Evolutionary conservation across 2,113 vertebrate genomes (phyloP).

Genomic region (Melanocharis versteri): DNA sequence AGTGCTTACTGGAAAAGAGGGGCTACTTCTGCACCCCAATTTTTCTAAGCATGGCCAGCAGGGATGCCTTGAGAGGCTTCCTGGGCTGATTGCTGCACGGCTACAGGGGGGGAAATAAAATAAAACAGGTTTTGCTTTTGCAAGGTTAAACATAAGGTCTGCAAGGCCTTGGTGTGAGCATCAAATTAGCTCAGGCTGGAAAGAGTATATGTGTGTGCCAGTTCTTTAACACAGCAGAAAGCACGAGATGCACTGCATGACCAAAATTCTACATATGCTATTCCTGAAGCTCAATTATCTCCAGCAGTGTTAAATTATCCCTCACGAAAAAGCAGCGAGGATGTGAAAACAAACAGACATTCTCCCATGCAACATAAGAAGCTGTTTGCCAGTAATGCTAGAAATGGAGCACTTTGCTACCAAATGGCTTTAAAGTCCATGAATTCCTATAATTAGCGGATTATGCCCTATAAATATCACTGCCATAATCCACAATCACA

Average conservation of each 20-base stretch:
- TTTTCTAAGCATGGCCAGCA: not conserved
- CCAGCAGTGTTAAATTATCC: conserved; percentile 13
- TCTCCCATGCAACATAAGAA: not conserved
- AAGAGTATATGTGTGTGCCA: not conserved
- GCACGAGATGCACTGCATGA: not conserved
- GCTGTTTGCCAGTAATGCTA: not conserved
- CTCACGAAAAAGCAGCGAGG: not conserved
- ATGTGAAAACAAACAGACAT: not conserved
- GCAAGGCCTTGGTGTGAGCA: not conserved
- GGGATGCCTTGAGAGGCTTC: not conserved
- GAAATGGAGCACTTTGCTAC: not conserved
- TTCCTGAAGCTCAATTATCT: conserved; percentile 1
- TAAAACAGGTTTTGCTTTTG: not conserved
- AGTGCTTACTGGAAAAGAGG: not conserved
- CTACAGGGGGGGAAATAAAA: not conserved
- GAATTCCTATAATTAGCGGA: not conserved
- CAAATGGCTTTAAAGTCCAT: not conserved
- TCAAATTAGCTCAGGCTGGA: not conserved
- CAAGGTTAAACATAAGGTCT: not conserved
- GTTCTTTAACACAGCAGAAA: not conserved
- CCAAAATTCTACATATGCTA: not conserved
- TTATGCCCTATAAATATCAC: not conserved
- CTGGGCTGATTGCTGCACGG: not conserved
- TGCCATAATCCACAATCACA: not conserved
- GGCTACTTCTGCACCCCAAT: not conserved